Evolutionary conservation across 1,140 invertebrate genomes (phyloP), one percentile per base, ranked within the genome.

Genomic region (Colletes latitarsis): DNA sequence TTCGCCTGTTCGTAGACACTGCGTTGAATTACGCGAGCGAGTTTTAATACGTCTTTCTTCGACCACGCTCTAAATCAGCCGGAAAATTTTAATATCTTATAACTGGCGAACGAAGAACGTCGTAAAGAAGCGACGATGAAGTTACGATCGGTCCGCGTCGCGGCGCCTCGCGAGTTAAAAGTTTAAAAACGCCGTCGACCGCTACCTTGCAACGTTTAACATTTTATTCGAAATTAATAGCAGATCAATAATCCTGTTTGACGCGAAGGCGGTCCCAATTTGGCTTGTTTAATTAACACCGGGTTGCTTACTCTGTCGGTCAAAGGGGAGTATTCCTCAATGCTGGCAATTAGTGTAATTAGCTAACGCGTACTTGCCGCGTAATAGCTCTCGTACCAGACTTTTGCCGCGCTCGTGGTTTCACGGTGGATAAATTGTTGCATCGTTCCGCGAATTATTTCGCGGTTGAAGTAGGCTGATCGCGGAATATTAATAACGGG

Each of bases 21-120:
- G 3, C 49, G 41, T 5, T 41, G 58, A 76, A 21, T 71, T 78
- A 17, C 53, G 43, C 10, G 8, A 14, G 41, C 60, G 58, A 79
- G 66, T 73, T 77, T 63, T 71, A 75, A 80, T 80, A 49, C 43
- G 14, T 9, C 15, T 17, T 14, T 12, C 3, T 6, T 21, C 15
- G 4, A 14, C 15, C 39, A 6, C 4, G 19, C n/a, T 64, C 41
- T 57, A 53, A 77, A 55, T 81, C 43, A 15, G 49, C 39, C 60
- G 3, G 21, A 69, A 84, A 81, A 85, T 82, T 84, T 70, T 74
- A 66, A 84, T 77, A 77, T 77, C 57, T 39, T 9, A 8, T 14
- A 5, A 3, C 9, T 30, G n/a, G 10, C 14, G 30, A 58, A 57
- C 4, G 52, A 30, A 71, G 52, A 8, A 55, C 19, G 30, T 5